Conservation (phyloP, 1,140 invertebrate species). For the Trachymyrmex septentrionalis region DNA sequence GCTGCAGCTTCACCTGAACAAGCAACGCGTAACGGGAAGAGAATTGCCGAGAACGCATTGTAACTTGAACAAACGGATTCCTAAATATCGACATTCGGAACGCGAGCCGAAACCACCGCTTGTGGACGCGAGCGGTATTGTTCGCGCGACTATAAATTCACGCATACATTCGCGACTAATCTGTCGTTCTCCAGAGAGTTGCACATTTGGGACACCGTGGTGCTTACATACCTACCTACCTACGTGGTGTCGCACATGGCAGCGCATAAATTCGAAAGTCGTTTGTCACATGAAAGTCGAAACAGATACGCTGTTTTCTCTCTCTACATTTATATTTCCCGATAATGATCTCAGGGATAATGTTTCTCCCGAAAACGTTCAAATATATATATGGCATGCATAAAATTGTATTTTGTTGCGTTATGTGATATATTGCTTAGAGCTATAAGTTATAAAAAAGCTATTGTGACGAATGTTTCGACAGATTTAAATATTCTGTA, state of each 20-base stretch:
- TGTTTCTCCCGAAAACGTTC: not conserved
- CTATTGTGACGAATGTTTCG: not conserved
- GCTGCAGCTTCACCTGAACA: slow-evolving; percentile 16
- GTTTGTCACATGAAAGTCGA: slow-evolving; percentile 64
- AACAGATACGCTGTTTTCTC: slow-evolving; percentile 34
- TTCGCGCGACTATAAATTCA: slow-evolving; percentile 65
- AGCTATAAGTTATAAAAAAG: not conserved
- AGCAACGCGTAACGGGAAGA: not conserved
- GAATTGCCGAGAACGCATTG: slow-evolving; percentile 25
- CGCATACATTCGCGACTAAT: slow-evolving; percentile 32
- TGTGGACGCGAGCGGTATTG: slow-evolving; percentile 46
- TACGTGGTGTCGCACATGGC: slow-evolving; percentile 4
- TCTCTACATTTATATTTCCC: slow-evolving; percentile 16
- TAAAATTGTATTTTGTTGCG: not conserved
- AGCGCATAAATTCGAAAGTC: slow-evolving; percentile 21
- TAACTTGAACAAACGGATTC: slow-evolving; percentile 43
- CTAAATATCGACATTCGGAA: slow-evolving; percentile 56
- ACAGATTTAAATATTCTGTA: not conserved
- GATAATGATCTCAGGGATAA: slow-evolving; percentile 15
- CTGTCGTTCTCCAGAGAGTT: slow-evolving; percentile 25
- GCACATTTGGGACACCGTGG: slow-evolving; percentile 22
- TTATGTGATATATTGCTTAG: not conserved
- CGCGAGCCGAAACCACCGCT: slow-evolving; percentile 51
- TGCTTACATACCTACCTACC: not conserved
- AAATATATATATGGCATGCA: not conserved